Evolutionary conservation across 2,797 vertebrate genomes (phyloP).

Genomic region (Acanthornis magna): DNA sequence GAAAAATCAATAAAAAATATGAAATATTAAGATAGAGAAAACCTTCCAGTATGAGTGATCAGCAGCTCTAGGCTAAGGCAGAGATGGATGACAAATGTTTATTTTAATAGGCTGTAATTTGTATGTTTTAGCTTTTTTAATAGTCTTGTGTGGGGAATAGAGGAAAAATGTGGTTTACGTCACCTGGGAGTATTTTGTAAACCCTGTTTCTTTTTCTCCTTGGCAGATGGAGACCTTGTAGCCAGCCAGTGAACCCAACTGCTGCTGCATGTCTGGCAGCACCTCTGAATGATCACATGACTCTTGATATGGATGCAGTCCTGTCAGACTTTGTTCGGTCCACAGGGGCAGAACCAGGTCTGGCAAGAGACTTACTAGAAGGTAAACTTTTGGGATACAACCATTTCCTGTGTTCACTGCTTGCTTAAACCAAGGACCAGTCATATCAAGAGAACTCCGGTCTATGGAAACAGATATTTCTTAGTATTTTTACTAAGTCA

Average conservation of each 20-base stretch:
- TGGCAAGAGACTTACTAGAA: slow-evolving; percentile 99
- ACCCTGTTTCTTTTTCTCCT: not conserved
- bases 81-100: not conserved
- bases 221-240: slow-evolving; percentile 91
- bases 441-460: not conserved
- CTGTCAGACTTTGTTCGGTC: slow-evolving; percentile 99
- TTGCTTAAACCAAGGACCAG: not conserved
- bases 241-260: slow-evolving; percentile 83
- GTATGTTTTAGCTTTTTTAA: not conserved
- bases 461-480: not conserved
- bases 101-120: not conserved
- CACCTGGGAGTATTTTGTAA: not conserved
- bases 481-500: not conserved
- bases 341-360: slow-evolving; percentile 99
- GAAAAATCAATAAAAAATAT: not conserved
- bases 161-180: not conserved
- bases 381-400: slow-evolving; percentile 76
- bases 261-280: slow-evolving; percentile 89
- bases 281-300: slow-evolving; percentile 95
- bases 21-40: not conserved
- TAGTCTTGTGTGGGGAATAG: not conserved
- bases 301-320: slow-evolving; percentile 99
- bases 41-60: not conserved
- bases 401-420: not conserved
- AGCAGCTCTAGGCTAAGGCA: not conserved